These are phyloP conservation scores for Misgurnus anguillicaudatus DNA, from an alignment of 2,113 vertebrate species.

Conservation along the genomic window DNA sequence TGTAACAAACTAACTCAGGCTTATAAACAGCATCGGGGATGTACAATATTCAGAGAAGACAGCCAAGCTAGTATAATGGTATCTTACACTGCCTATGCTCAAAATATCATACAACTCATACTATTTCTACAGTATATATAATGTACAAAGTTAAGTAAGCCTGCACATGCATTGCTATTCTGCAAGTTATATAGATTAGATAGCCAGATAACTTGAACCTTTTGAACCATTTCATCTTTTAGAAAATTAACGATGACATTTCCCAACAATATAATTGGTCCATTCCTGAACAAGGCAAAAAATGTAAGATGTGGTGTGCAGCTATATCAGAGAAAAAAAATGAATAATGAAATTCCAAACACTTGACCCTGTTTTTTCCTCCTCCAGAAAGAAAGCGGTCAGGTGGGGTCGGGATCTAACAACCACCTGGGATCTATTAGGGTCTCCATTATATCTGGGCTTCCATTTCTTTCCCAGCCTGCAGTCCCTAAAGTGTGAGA, in stretches of 20 bases:
- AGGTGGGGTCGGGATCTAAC: conserved; percentile 47
- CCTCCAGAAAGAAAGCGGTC: conserved; percentile 36
- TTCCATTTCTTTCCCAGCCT: conserved; percentile 44
- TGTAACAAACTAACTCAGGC: too few relatives aligned
- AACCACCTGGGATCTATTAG: conserved; percentile 57
- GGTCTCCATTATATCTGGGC: conserved; percentile 48
- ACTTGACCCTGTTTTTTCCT: conserved; percentile 27
- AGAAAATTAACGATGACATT: conserved; percentile 5
- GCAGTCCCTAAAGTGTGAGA: conserved; percentile 41
- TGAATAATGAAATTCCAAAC: conserved; percentile 44
- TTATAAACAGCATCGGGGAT: too few relatives aligned
- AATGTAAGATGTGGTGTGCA: neutral
- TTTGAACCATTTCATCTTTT: neutral
- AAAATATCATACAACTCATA: too few relatives aligned
- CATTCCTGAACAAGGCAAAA: conserved; percentile 20
- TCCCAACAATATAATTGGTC: conserved; percentile 22
- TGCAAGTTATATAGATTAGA: too few relatives aligned
- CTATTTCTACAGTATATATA: too few relatives aligned
- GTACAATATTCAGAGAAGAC: too few relatives aligned
- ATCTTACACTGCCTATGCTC: too few relatives aligned
- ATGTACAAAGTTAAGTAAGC: too few relatives aligned
- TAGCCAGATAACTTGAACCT: neutral
- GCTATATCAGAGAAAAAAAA: conserved; percentile 52
- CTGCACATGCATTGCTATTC: too few relatives aligned
- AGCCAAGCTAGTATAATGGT: too few relatives aligned